phyloP scores from a whole-genome alignment of 2,113 vertebrate genomes.

The Esox niger region DNA sequence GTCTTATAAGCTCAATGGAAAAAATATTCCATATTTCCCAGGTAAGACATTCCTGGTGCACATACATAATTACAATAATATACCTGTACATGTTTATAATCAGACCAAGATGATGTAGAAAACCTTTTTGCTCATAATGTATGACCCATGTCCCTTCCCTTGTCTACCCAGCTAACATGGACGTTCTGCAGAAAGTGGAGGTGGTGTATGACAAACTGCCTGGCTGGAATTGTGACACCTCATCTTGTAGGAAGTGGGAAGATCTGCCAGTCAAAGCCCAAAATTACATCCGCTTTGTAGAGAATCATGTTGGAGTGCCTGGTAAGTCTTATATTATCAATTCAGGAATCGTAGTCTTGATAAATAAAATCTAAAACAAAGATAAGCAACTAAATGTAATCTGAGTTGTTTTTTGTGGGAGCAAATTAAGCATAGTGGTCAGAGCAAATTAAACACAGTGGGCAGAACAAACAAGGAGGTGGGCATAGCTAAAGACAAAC shows the following conservation, averaged over 20 bases:
- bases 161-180: slow-evolving; percentile 77
- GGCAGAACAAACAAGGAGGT: no score
- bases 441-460: no score
- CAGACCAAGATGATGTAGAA: not conserved
- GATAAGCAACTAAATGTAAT: no score
- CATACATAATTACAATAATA: no score
- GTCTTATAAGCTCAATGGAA: slow-evolving; percentile 68
- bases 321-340: slow-evolving; percentile 54
- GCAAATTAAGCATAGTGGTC: no score
- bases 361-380: no score
- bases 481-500: no score
- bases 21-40: slow-evolving; percentile 76
- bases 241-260: slow-evolving; percentile 79
- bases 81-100: no score
- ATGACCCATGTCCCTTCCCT: not conserved
- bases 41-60: slow-evolving; percentile 51
- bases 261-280: slow-evolving; percentile 86
- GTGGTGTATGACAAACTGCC: slow-evolving; percentile 86
- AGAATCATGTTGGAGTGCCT: slow-evolving; percentile 82
- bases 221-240: slow-evolving; percentile 84
- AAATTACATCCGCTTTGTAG: slow-evolving; percentile 83
- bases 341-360: not conserved
- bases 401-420: no score
- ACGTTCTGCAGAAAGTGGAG: slow-evolving; percentile 83
- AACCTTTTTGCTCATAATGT: not conserved